Percentiles rank a stretch among this genome's conserved stretches.
Evolutionary conservation across 37 sponge, comb jelly and placozoan species (phyloP).

Genomic region (Halisarca cf. caerulea): DNA sequence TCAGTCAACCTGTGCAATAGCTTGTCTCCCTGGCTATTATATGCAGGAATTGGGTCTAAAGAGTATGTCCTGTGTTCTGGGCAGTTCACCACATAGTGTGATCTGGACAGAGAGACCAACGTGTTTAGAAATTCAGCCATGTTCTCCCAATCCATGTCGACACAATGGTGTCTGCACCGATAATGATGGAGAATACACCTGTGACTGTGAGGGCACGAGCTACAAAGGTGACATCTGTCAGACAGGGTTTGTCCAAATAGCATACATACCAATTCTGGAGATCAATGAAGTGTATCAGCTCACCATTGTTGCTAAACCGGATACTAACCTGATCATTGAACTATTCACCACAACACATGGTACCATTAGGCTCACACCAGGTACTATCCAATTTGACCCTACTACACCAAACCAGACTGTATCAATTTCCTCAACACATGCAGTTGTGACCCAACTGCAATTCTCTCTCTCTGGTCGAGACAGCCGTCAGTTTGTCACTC

Average conservation of each 20-base stretch:
- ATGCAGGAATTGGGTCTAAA: too few species aligned
- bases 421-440: neutral
- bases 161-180: constrained; percentile 14
- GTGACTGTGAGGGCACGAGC: constrained; percentile 19
- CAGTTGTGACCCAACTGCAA: neutral
- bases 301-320: constrained; percentile 23
- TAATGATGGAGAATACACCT: neutral
- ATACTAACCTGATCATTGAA: neutral
- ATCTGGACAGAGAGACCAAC: constrained; percentile 8
- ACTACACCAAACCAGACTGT: neutral
- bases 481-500: neutral
- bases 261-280: neutral
- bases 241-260: neutral
- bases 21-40: constrained; percentile 11
- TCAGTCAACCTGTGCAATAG: neutral
- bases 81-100: neutral
- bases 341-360: neutral
- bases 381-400: neutral
- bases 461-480: neutral
- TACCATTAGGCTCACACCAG: neutral
- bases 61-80: too few species aligned
- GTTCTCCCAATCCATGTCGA: constrained; percentile 26
- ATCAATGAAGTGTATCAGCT: neutral
- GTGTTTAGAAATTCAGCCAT: constrained; percentile 23
- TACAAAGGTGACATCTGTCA: constrained; percentile 23